A percentile compares a stretch with the other conserved stretches of the same genome.
These are phyloP conservation scores for Deilephila elpenor DNA, from an alignment of 2,888 invertebrate species.

Conservation along the genomic window DNA sequence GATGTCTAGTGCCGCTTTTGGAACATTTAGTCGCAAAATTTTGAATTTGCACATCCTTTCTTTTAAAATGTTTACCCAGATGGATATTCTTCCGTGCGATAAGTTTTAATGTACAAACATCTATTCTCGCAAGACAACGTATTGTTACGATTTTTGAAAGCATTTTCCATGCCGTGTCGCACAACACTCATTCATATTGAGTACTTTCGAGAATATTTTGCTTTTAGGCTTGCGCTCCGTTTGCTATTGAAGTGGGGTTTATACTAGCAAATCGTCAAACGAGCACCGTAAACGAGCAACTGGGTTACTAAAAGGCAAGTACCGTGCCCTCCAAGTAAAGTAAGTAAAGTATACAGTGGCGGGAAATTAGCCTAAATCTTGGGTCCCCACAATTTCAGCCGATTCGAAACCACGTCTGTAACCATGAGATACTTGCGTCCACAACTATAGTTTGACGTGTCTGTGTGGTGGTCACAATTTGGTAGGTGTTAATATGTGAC, in stretches of 20 bases:
- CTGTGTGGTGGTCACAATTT: too few species aligned
- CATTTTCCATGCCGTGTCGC: background rate
- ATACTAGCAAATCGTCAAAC: background rate
- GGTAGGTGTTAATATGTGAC: too few species aligned
- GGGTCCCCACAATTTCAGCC: too few species aligned
- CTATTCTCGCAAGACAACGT: background rate
- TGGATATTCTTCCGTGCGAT: slow-evolving; percentile 33
- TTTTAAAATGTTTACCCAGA: slow-evolving; percentile 8
- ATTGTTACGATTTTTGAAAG: slow-evolving; percentile 21
- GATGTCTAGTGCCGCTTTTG: background rate
- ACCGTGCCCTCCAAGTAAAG: too few species aligned
- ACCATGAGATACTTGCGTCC: too few species aligned
- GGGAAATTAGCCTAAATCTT: too few species aligned
- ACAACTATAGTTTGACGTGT: too few species aligned
- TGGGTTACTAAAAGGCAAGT: too few species aligned
- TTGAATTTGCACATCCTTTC: background rate
- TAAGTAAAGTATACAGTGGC: too few species aligned
- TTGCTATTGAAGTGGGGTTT: background rate
- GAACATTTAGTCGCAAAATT: background rate
- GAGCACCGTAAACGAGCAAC: background rate
- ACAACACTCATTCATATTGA: background rate
- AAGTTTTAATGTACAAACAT: slow-evolving; percentile 10
- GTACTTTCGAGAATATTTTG: background rate
- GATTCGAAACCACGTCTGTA: too few species aligned
- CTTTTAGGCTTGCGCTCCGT: background rate